A percentile compares a stretch with the other conserved stretches of the same genome.
phyloP scores from a whole-genome alignment of 2,888 invertebrate species.

The Tribolium freemani region DNA sequence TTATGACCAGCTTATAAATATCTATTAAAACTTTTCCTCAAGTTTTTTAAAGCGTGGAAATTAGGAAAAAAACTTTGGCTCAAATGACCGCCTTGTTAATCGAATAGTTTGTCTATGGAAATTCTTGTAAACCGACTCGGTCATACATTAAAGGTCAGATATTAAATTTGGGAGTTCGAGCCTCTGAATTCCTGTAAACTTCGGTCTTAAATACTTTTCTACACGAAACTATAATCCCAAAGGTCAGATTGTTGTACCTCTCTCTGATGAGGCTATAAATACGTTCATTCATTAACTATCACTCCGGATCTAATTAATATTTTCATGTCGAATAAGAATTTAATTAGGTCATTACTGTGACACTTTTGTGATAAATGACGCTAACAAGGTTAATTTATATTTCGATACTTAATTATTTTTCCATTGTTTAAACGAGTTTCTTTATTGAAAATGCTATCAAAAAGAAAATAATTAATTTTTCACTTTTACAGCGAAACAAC shows the following conservation, averaged over 20 bases:
- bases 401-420: slow-evolving; percentile 21
- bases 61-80: slow-evolving; percentile 9
- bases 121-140: slow-evolving; percentile 14
- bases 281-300: background rate
- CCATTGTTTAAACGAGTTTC: slow-evolving; percentile 16
- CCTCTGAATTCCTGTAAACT: slow-evolving; percentile 2
- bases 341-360: slow-evolving; percentile 7
- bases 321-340: background rate
- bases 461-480: slow-evolving; percentile 30
- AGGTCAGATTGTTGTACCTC: slow-evolving; percentile 7
- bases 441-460: slow-evolving; percentile 6
- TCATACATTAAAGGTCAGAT: slow-evolving; percentile 13
- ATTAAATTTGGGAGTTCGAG: slow-evolving; percentile 6
- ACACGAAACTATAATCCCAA: background rate
- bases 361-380: slow-evolving; percentile 8
- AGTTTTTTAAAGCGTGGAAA: slow-evolving; percentile 7
- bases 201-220: slow-evolving; percentile 5
- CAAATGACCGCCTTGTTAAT: background rate
- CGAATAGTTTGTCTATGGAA: slow-evolving; percentile 26
- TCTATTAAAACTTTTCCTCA: slow-evolving; percentile 33
- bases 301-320: background rate
- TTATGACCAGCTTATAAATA: slow-evolving; percentile 30
- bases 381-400: slow-evolving; percentile 26
- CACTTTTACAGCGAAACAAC: slow-evolving; percentile 1
- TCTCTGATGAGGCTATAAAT: background rate